These are phyloP conservation scores for Chelon auratus DNA, from an alignment of 2,797 vertebrate species.

Conservation along the genomic window DNA sequence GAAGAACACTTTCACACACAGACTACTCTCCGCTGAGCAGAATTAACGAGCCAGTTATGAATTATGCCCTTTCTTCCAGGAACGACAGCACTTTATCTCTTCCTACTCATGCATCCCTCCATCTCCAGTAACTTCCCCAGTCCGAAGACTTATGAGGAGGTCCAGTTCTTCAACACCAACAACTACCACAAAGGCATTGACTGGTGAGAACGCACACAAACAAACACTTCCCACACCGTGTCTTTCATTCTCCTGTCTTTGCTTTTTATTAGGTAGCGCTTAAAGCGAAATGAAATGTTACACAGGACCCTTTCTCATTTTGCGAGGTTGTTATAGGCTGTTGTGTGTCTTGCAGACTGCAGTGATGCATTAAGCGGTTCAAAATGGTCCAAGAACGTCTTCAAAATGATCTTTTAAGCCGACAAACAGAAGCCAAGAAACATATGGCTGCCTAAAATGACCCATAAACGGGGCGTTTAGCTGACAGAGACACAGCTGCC, in stretches of 20 bases:
- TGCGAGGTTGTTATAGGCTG: slow-evolving; percentile 23
- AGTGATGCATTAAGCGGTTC: slow-evolving; percentile 48
- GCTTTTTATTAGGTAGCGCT: slow-evolving; percentile 22
- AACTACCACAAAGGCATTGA: slow-evolving; percentile 99
- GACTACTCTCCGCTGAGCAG: slow-evolving; percentile 51
- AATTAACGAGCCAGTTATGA: slow-evolving; percentile 76
- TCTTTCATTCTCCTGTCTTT: slow-evolving; percentile 21
- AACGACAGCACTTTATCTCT: slow-evolving; percentile 97
- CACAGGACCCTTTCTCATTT: slow-evolving; percentile 16
- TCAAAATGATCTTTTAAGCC: slow-evolving; percentile 59
- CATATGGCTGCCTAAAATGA: slow-evolving; percentile 73
- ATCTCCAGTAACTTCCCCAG: slow-evolving; percentile 96
- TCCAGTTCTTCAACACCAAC: slow-evolving; percentile 99
- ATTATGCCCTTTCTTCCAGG: slow-evolving; percentile 86
- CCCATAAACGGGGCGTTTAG: slow-evolving; percentile 75
- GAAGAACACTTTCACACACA: slow-evolving; percentile 33
- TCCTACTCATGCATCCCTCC: slow-evolving; percentile 98
- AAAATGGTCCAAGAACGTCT: slow-evolving; percentile 47
- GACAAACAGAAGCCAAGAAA: slow-evolving; percentile 59
- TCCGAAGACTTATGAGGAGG: slow-evolving; percentile 96
- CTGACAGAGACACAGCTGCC: slow-evolving; percentile 70
- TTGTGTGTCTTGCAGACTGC: slow-evolving; percentile 38
- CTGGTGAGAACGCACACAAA: slow-evolving; percentile 85
- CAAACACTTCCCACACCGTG: not conserved
- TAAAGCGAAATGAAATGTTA: slow-evolving; percentile 50